Evolutionary conservation across 2,113 vertebrate species (phyloP), one percentile per base, ranked within the genome.

Genomic region (Urocolius indicus): DNA sequence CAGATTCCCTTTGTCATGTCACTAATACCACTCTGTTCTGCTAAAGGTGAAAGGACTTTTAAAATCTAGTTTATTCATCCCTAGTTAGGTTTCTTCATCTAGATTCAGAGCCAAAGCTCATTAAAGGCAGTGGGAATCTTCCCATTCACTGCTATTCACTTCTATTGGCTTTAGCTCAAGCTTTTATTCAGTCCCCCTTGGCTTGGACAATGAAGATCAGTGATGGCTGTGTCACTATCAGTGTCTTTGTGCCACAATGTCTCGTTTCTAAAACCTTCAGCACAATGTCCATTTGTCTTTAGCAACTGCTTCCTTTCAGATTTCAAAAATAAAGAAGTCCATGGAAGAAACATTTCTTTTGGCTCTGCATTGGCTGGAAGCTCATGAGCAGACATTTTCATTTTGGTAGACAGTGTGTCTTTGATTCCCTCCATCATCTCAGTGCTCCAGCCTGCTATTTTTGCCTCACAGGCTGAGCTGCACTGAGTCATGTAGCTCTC

Each of bases 271-370:
- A 89, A 93, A 62, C 79, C 88, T 67, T 2, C 95, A 81, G 76
- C 83, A 96, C 93, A 96, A 96, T 94, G 88, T 32, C 86, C 69
- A 29, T 72, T 95, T 96, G 94, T 97, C 88, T n/a, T 34, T 13
- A 92, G 93, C 92, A 36, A 82, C 80, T 75, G 93, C 83, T 86
- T 59, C 93, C 92, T 92, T 93, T 89, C 93, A 86, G 57, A 92
- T 93, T 78, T 94, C 57, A 8, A 81, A 91, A 93, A 86, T 72
- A 95, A 95, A 16, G 48, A 78, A 97, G 76, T 55, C 86, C 86
- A 81, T 78, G 90, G 94, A 83, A 73, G 85, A 94, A 96, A 91
- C 91, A 95, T 97, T 96, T 97, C 91, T 96, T 91, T 94, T 95
- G 93, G 95, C 92, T 90, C 78, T 86, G 73, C 5, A 2, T 5